phyloP scores from a whole-genome alignment of 2,888 invertebrate species.

The Chrysodeixis includens region DNA sequence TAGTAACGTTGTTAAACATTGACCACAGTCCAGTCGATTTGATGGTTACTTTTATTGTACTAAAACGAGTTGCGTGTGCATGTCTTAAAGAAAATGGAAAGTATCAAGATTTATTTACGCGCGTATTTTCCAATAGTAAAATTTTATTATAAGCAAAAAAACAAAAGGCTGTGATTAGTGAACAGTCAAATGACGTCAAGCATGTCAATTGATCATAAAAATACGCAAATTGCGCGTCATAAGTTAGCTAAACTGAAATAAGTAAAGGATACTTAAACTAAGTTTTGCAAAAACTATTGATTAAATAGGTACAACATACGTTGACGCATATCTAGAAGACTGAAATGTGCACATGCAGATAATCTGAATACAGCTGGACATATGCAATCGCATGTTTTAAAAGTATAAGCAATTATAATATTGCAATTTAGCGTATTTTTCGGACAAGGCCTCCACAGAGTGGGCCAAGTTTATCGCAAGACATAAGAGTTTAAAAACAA shows the following conservation, averaged over 20 bases:
- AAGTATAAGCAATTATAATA: conserved; percentile 31
- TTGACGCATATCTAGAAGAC: conserved; percentile 12
- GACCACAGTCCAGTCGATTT: conserved; percentile 36
- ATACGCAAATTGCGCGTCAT: conserved; percentile 20
- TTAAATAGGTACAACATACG: neutral
- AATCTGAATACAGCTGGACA: conserved; percentile 9
- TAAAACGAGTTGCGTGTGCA: conserved; percentile 45
- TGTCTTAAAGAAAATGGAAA: conserved; percentile 51
- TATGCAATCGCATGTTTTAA: conserved; percentile 38
- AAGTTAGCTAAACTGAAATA: conserved; percentile 21
- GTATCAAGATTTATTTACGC: conserved; percentile 46
- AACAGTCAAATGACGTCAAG: conserved; percentile 45
- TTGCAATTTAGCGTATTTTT: conserved; percentile 41
- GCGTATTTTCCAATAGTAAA: conserved; percentile 45
- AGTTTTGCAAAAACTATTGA: conserved; percentile 17
- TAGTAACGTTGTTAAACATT: conserved; percentile 46
- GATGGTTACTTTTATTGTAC: conserved; percentile 44
- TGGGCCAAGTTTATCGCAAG: conserved; percentile 61
- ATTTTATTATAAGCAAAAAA: conserved; percentile 34
- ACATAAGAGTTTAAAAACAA: conserved; percentile 67
- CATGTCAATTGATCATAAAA: conserved; percentile 34
- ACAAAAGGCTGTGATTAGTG: conserved; percentile 25
- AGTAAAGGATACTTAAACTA: conserved; percentile 22
- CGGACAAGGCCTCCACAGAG: conserved; percentile 51
- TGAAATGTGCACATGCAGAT: conserved; percentile 27